Conservation (phyloP, 2,888 invertebrate genomes). For the Rhagonycha fulva region DNA sequence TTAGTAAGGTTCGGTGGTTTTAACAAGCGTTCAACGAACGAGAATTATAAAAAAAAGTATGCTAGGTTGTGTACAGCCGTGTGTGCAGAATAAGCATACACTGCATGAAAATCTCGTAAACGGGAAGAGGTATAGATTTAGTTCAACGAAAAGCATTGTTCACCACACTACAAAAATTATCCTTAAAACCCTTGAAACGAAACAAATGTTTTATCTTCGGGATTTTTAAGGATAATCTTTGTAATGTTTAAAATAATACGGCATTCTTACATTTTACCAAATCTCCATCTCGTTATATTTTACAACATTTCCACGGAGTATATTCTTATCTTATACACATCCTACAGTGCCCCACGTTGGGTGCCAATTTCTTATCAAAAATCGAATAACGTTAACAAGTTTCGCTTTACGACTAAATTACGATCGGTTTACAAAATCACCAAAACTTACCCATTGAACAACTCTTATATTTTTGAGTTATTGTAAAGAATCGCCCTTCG, state of each 20-base stretch:
- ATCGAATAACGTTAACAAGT: background rate
- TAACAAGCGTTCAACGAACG: background rate
- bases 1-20: background rate
- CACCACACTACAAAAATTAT: no score
- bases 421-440: background rate
- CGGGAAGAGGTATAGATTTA: background rate
- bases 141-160: no score
- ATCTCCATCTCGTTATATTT: no score
- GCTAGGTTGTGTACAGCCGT: background rate
- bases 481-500: conserved; percentile 4
- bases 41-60: background rate
- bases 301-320: background rate
- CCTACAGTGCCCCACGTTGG: background rate
- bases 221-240: no score
- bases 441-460: background rate
- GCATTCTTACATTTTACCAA: no score
- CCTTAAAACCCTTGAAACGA: no score
- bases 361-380: background rate
- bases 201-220: no score
- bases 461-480: background rate
- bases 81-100: background rate
- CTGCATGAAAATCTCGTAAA: background rate
- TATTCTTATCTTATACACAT: background rate
- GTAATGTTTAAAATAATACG: no score
- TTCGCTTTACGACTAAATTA: no score